Evolutionary conservation across 2,888 invertebrate species (phyloP).

Genomic region (Opisthograptis luteolata): DNA sequence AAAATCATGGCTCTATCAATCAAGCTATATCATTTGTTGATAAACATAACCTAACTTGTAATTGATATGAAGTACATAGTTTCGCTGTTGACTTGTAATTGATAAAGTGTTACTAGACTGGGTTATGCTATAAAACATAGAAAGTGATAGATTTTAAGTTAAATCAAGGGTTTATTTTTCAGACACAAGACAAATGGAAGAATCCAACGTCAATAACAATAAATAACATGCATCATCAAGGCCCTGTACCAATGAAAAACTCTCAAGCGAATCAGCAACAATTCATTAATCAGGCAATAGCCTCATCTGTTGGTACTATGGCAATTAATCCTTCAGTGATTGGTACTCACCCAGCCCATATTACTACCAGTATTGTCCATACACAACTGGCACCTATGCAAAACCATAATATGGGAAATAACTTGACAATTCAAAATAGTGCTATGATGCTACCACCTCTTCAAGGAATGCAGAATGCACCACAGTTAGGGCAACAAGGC

Average conservation of each 20-base stretch:
- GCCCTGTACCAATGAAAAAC: conserved; percentile 76
- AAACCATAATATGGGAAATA: conserved; percentile 76
- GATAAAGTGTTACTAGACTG: not conserved
- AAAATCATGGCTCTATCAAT: not conserved
- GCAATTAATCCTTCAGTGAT: conserved; percentile 78
- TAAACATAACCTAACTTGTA: conserved; percentile 46
- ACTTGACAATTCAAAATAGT: conserved; percentile 73
- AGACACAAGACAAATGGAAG: conserved; percentile 95
- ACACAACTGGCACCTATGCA: conserved; percentile 82
- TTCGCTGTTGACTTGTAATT: not conserved
- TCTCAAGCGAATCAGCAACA: conserved; percentile 82
- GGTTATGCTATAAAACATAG: not conserved
- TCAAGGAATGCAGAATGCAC: conserved; percentile 80
- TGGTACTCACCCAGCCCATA: conserved; percentile 76
- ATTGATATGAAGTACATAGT: not conserved
- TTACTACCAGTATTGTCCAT: conserved; percentile 80
- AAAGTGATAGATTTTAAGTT: not conserved
- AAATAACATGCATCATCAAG: conserved; percentile 85
- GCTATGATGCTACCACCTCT: conserved; percentile 80
- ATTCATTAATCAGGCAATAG: conserved; percentile 76
- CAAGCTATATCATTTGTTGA: conserved; percentile 35
- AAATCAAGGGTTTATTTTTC: conserved; percentile 57
- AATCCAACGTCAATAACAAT: conserved; percentile 86
- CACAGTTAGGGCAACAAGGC: conserved; percentile 80
- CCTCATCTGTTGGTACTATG: conserved; percentile 76